Conservation (phyloP, 2,888 invertebrate genomes). For the Andrena trimmerana region DNA sequence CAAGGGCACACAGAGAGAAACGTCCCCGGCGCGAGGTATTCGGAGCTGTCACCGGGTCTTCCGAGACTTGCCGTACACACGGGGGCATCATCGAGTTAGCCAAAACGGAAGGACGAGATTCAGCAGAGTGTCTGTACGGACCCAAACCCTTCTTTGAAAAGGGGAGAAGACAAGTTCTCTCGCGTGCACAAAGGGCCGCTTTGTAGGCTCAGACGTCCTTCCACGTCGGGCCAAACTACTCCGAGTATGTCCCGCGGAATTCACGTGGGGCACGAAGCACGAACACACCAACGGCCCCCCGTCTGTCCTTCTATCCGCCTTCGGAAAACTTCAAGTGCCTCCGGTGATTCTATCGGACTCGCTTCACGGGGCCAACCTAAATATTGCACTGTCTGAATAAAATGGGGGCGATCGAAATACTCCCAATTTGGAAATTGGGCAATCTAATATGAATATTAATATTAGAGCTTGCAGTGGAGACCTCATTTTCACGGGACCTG, state of each 20-base stretch:
- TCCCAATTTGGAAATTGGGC: not conserved
- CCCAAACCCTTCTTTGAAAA: conserved; percentile 43
- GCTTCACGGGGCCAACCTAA: conserved; percentile 23
- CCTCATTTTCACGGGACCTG: too few species aligned
- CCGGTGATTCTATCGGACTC: conserved; percentile 39
- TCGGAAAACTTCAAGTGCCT: conserved; percentile 54
- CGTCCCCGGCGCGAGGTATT: conserved; percentile 13
- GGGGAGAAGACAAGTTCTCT: conserved; percentile 49
- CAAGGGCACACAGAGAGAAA: not conserved
- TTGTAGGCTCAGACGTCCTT: conserved; percentile 63
- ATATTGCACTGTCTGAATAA: conserved; percentile 20
- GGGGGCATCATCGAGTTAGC: conserved; percentile 56
- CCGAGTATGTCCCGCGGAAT: conserved; percentile 58
- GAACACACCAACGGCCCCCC: not conserved
- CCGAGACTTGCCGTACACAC: conserved; percentile 38
- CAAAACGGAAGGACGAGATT: conserved; percentile 57
- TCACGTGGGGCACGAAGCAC: conserved; percentile 40
- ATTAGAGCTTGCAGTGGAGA: too few species aligned
- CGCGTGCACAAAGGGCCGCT: conserved; percentile 57
- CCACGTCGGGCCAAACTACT: conserved; percentile 53
- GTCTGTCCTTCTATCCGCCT: conserved; percentile 32
- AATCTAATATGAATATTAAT: too few species aligned
- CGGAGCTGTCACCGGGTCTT: conserved; percentile 32
- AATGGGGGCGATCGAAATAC: not conserved
- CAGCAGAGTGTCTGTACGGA: conserved; percentile 54